Evolutionary conservation across 2,113 vertebrate genomes (phyloP), one percentile per base, ranked within the genome.

Genomic region (Leucoraja erinaceus): DNA sequence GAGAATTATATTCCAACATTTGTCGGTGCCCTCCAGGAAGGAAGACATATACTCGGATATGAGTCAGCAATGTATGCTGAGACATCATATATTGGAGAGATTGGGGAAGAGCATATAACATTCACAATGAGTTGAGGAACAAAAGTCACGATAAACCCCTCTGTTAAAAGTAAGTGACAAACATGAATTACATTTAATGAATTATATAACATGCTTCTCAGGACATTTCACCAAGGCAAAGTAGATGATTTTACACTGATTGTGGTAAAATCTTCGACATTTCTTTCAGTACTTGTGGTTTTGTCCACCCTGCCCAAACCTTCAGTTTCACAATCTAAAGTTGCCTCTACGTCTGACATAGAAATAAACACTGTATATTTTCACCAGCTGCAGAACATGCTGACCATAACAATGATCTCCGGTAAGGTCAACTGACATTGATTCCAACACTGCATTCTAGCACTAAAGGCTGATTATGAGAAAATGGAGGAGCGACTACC

Each of bases 401-500:
- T 25, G 92, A 74, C 25, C 22, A 8, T 70, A 92, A 92, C 38
- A 74, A 92, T 56, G 47, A 31, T 93, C 59, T 61, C 54, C 54
- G 31, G 11, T 38, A 77, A 61, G 47, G 47, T 59, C 16, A 25
- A 63, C 86, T 75, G 72, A 63, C 76, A 54, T 76, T 93, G 93
- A 94, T 94, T 93, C 18, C 93, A 93, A 93, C 93, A 68, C 54
- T 93, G 54, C 93, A 77, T 94, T 47, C 47, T 94, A 99, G 98
- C 94, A 0, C 96, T 99, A 93, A 98, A 97, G 90, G 95, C 94
- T 0, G 94, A 95, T 93, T 98, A 97, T 84, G 93, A 96, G 95
- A 95, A 95, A 93, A 93, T 97, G 94, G 97, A 97, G 77, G 94
- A 94, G 4, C 94, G 95, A 81, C 95, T 99, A 38, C 98, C 98